Percentiles rank a stretch among this genome's conserved stretches.
Conservation (phyloP, 2,797 vertebrate species). For the Pipistrellus nathusii region DNA sequence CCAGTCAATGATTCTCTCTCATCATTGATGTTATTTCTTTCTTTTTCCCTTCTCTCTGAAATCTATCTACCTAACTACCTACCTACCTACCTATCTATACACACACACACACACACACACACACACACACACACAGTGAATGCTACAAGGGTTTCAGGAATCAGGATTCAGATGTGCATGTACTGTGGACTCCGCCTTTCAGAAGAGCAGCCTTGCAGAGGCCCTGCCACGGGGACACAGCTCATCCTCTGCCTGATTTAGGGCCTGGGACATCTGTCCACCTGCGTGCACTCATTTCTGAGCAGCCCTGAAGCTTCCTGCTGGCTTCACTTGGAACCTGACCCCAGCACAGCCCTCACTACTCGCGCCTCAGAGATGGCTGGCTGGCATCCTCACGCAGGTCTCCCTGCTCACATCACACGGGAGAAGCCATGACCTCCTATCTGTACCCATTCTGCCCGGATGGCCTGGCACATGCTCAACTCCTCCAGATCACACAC, state of each 20-base stretch:
- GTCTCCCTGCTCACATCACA: not conserved
- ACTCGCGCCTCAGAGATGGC: not conserved
- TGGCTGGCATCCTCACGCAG: not conserved
- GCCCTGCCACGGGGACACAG: rapidly evolving
- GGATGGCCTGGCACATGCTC: not conserved
- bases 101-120: no score
- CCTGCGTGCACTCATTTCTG: not conserved
- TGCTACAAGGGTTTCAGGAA: not conserved
- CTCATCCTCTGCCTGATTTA: not conserved
- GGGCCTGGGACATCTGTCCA: no score
- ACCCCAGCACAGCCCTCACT: not conserved
- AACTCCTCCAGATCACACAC: not conserved
- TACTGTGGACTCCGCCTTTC: not conserved
- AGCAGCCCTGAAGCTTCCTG: no score
- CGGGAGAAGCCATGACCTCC: not conserved
- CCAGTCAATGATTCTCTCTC: no score
- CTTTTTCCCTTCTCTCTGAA: no score
- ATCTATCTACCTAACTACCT: no score
- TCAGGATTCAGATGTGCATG: no score
- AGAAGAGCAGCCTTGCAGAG: not conserved
- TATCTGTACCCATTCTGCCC: not conserved
- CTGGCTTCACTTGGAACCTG: not conserved
- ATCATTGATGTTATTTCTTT: no score
- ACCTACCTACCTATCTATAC: no score
- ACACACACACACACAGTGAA: no score